Conservation (phyloP, 2,888 invertebrate species). For the Thelaira solivaga region DNA sequence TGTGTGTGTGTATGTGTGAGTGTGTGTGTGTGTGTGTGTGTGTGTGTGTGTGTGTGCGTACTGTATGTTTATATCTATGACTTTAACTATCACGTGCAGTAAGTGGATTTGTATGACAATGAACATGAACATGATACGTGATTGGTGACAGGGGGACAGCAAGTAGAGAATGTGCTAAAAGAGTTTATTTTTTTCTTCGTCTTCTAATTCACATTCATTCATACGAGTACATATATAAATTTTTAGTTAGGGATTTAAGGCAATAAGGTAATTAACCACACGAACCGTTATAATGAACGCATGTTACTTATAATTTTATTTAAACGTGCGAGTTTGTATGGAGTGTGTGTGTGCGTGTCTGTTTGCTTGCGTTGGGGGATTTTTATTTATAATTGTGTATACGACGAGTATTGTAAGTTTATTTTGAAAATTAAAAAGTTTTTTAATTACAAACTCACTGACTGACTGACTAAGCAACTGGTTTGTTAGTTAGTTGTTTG, state of each 20-base stretch:
- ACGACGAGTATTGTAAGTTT: not conserved
- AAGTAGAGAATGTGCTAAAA: not conserved
- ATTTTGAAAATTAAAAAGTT: conserved; percentile 31
- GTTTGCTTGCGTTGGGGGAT: too few species aligned
- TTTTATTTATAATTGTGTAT: conserved; percentile 24
- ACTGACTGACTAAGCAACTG: conserved; percentile 28
- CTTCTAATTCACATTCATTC: too few species aligned
- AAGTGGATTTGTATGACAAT: conserved; percentile 24
- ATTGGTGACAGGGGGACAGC: not conserved
- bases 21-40: not conserved
- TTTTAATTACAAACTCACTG: conserved; percentile 53
- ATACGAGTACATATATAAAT: too few species aligned
- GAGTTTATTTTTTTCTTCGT: conserved; percentile 3
- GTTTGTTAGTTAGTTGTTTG: conserved; percentile 3
- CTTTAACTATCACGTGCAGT: not conserved
- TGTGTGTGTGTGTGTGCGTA: not conserved
- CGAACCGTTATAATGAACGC: conserved; percentile 57
- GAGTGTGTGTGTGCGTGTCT: conserved; percentile 31
- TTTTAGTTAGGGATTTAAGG: conserved; percentile 34
- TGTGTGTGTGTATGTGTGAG: not conserved
- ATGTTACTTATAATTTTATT: conserved; percentile 45
- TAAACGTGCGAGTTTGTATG: conserved; percentile 28
- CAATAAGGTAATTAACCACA: conserved; percentile 50
- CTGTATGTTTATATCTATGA: too few species aligned
- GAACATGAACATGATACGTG: conserved; percentile 41